Evolutionary conservation across 2,797 vertebrate genomes (phyloP).

Genomic region (Rhyacichthys aspro): DNA sequence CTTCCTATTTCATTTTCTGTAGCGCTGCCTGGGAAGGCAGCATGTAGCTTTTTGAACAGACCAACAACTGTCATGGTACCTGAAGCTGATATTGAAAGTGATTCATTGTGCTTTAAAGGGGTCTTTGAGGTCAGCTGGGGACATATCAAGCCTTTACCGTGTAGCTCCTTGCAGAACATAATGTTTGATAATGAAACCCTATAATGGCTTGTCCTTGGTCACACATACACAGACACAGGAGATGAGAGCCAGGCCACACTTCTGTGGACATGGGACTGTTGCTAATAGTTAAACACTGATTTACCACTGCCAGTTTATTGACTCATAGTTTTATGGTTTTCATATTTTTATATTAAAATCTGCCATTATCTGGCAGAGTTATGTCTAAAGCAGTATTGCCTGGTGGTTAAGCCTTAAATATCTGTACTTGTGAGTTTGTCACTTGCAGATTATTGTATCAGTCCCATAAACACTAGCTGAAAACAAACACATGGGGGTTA

Average conservation of each 20-base stretch:
- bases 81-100: constrained; percentile 3
- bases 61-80: constrained; percentile 15
- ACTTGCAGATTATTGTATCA: constrained; percentile 28
- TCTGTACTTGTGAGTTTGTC: too few relatives aligned
- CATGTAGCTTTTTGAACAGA: constrained; percentile 9
- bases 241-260: not conserved
- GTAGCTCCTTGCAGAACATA: constrained; percentile 3
- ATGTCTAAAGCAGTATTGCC: too few relatives aligned
- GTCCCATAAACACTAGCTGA: not conserved
- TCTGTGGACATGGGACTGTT: not conserved
- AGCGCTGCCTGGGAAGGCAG: not conserved
- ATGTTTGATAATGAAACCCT: not conserved
- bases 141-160: not conserved
- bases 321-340: not conserved
- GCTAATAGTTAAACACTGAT: constrained; percentile 1
- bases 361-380: too few relatives aligned
- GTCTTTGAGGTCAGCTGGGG: not conserved
- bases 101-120: not conserved
- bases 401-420: too few relatives aligned
- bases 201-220: too few relatives aligned
- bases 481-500: not conserved
- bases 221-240: too few relatives aligned
- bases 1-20: constrained; percentile 15
- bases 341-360: too few relatives aligned
- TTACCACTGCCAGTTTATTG: not conserved